Conservation (phyloP, 1,140 invertebrate genomes). For the Microvelia longipes region DNA sequence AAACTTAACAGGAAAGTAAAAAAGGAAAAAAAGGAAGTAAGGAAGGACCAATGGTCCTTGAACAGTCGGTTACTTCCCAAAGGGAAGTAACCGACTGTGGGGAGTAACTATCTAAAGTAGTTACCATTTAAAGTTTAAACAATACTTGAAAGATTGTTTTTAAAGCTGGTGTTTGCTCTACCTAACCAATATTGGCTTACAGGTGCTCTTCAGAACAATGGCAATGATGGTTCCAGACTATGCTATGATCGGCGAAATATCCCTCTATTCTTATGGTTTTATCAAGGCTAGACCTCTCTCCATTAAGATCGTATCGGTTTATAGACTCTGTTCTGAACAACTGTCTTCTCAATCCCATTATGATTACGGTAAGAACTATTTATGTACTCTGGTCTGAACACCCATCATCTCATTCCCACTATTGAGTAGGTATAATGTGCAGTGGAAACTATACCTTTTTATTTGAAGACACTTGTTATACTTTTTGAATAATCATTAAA, state of each 20-base stretch:
- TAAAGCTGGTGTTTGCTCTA: too few relatives aligned
- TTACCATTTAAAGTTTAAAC: too few relatives aligned
- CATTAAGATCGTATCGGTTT: conserved; percentile 78
- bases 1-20: too few relatives aligned
- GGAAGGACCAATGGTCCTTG: too few relatives aligned
- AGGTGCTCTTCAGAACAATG: conserved; percentile 75
- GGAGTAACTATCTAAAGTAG: too few relatives aligned
- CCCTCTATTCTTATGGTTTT: conserved; percentile 78
- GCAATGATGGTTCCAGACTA: conserved; percentile 95
- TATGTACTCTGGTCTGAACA: conserved; percentile 22
- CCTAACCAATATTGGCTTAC: conserved; percentile 6
- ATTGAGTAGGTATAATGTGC: conserved; percentile 5
- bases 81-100: too few relatives aligned
- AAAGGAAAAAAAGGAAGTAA: too few relatives aligned
- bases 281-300: conserved; percentile 59
- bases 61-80: too few relatives aligned
- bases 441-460: background rate
- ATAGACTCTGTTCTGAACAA: conserved; percentile 76
- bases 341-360: conserved; percentile 76
- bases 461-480: too few relatives aligned
- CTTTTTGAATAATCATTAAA: too few relatives aligned
- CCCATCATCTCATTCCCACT: conserved; percentile 24
- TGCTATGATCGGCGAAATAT: conserved; percentile 80
- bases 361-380: conserved; percentile 52
- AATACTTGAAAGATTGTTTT: too few relatives aligned